Conservation (phyloP, 2,888 invertebrate genomes). For the Quadroppia sp. region DNA sequence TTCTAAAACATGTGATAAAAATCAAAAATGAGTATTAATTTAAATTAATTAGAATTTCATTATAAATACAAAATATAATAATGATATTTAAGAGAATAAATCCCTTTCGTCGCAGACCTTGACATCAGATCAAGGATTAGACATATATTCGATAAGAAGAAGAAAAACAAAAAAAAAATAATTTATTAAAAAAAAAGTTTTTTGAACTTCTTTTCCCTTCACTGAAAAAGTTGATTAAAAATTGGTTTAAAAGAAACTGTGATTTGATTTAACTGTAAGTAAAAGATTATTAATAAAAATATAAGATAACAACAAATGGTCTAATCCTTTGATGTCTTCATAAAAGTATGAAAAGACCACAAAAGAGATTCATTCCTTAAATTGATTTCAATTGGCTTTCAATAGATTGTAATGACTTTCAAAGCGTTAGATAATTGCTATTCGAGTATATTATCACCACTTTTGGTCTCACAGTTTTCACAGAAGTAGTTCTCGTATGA, state of each 20-base stretch:
- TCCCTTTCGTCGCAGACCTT: background rate
- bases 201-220: no score
- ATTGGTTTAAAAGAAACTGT: background rate
- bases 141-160: no score
- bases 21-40: background rate
- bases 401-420: background rate
- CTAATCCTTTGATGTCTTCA: no score
- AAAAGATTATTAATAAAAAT: background rate
- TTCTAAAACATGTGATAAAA: no score
- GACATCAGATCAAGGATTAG: background rate
- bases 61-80: no score
- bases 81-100: background rate
- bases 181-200: no score
- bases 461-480: background rate
- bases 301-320: background rate
- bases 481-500: constrained; percentile 32
- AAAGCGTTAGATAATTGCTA: background rate
- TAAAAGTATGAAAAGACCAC: no score
- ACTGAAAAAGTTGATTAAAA: no score
- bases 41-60: background rate
- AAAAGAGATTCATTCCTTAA: no score
- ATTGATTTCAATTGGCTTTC: no score
- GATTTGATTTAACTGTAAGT: background rate
- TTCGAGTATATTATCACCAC: constrained; percentile 8
- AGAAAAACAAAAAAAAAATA: no score